Evolutionary conservation across 1,140 invertebrate genomes (phyloP).

Genomic region (Paralvinella palmiformis): DNA sequence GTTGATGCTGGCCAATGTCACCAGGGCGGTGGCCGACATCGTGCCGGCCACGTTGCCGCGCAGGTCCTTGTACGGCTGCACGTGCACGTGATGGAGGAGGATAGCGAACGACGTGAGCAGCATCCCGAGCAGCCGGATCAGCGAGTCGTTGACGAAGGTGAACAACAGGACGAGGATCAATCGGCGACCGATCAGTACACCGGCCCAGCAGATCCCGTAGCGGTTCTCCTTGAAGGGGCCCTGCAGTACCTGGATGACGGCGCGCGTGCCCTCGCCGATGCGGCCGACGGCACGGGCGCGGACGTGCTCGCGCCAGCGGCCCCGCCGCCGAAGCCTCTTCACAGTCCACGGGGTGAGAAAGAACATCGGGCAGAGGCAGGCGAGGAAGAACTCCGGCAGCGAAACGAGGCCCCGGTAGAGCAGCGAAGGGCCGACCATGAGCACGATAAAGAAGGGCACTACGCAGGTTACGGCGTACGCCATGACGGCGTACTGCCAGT

Average conservation of each 20-base stretch:
- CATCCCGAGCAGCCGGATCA: conserved; percentile 11
- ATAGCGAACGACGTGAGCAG: conserved; percentile 16
- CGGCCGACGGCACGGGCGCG: not conserved
- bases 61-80: conserved; percentile 14
- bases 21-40: conserved; percentile 8
- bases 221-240: conserved; percentile 15
- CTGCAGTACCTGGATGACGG: conserved; percentile 8
- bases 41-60: conserved; percentile 9
- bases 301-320: not conserved
- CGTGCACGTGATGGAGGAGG: conserved; percentile 17
- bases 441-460: conserved; percentile 6
- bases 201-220: conserved; percentile 8
- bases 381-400: conserved; percentile 12
- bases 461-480: conserved; percentile 11
- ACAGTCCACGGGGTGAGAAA: not conserved
- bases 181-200: conserved; percentile 16
- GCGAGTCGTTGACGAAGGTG: conserved; percentile 16
- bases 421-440: conserved; percentile 6
- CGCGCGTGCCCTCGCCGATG: not conserved
- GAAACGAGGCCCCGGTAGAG: not conserved
- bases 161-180: conserved; percentile 14
- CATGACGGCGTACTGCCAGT: conserved; percentile 15
- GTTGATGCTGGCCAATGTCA: conserved; percentile 13
- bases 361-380: conserved; percentile 4
- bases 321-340: not conserved